Evolutionary conservation across 2,888 invertebrate genomes (phyloP).

Genomic region (Drosophila quinaria): DNA sequence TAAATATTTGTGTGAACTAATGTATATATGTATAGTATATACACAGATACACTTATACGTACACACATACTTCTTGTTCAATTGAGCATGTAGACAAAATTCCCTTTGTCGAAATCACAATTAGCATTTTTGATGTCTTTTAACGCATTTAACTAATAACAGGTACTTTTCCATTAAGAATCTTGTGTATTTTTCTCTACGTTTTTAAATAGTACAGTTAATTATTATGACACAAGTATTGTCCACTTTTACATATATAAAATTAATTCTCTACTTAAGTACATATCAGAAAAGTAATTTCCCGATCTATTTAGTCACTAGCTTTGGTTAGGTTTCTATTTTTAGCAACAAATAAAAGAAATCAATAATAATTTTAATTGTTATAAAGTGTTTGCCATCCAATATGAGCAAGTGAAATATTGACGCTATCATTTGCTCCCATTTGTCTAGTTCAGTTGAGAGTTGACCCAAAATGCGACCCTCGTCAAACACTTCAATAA

Average conservation of each 20-base stretch:
- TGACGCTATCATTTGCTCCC: constrained; percentile 13
- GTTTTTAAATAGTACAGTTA: not conserved
- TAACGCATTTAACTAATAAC: not conserved
- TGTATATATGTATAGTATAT: not conserved
- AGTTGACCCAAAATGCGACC: constrained; percentile 34
- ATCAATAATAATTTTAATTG: constrained; percentile 19
- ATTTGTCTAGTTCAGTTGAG: constrained; percentile 3
- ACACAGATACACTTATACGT: not conserved
- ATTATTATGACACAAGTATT: too few relatives aligned
- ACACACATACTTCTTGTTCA: constrained; percentile 1
- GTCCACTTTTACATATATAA: too few relatives aligned
- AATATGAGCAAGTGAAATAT: constrained; percentile 16
- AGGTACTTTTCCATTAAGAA: not conserved
- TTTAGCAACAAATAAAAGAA: not conserved
- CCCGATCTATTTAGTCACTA: too few relatives aligned
- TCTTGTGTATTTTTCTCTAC: not conserved
- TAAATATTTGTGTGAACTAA: not conserved
- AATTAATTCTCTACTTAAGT: too few relatives aligned
- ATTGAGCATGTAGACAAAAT: not conserved
- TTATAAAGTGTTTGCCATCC: constrained; percentile 11
- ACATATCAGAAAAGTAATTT: too few relatives aligned
- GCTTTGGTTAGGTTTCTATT: not conserved
- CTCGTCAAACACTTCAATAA: constrained; percentile 50
- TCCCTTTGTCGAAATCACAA: not conserved
- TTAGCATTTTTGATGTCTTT: not conserved